Conservation (phyloP, 2,797 vertebrate genomes). For the Oreochromis grahami region DNA sequence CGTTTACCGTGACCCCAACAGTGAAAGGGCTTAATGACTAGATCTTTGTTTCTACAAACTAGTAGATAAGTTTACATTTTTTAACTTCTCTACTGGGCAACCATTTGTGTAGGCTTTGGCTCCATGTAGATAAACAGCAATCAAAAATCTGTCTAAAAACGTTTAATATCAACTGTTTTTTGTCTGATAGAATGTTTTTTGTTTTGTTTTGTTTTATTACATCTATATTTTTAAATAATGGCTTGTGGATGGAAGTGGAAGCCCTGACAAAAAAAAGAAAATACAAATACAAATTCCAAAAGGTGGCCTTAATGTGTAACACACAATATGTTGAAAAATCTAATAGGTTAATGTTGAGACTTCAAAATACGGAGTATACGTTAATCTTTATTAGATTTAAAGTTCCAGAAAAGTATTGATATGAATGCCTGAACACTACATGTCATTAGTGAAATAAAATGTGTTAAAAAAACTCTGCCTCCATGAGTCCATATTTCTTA, state of each 20-base stretch:
- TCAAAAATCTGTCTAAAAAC: not conserved
- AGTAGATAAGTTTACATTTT: not conserved
- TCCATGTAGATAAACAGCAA: not conserved
- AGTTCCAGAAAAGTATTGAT: too few relatives aligned
- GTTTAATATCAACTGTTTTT: not conserved
- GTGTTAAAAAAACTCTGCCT: not conserved
- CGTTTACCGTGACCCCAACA: not conserved
- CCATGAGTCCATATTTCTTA: not conserved
- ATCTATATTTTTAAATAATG: rapidly evolving
- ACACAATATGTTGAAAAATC: not conserved
- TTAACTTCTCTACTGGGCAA: not conserved
- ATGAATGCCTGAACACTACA: too few relatives aligned
- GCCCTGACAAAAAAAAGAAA: not conserved
- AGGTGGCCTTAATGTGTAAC: rapidly evolving
- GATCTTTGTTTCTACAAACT: not conserved
- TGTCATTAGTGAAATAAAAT: not conserved
- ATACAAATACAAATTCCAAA: not conserved
- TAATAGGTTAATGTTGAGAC: not conserved
- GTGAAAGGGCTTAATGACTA: not conserved
- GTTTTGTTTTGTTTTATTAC: not conserved
- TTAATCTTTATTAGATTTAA: too few relatives aligned
- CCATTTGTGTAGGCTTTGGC: not conserved
- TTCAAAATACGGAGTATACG: not conserved
- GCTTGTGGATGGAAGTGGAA: rapidly evolving
- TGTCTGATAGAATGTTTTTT: rapidly evolving